Conservation (phyloP, 2,888 invertebrate species). For the Dyspetes luteomarginatus region DNA sequence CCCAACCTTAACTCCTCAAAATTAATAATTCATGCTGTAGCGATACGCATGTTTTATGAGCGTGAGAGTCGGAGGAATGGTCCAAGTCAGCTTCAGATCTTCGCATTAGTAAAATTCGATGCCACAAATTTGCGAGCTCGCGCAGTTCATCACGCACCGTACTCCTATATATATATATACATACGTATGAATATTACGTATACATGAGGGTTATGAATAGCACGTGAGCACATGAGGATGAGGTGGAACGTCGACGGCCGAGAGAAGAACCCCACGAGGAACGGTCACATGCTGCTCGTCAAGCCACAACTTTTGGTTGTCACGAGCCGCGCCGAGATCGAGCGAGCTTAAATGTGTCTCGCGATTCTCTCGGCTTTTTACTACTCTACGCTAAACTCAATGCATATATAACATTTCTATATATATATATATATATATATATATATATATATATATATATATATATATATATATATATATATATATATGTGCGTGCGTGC, state of each 20-base stretch:
- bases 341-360: no score
- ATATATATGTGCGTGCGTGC: constrained; percentile 6
- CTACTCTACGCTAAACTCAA: no score
- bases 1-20: no score
- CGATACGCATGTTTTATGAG: constrained; percentile 3
- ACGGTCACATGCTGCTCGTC: constrained; percentile 82
- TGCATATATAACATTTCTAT: no score
- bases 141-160: constrained; percentile 22
- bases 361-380: no score
- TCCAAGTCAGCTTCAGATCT: constrained; percentile 8
- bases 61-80: not conserved
- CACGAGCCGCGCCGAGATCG: constrained; percentile 50
- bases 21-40: no score
- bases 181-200: constrained; percentile 23
- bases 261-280: constrained; percentile 74
- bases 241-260: constrained; percentile 61
- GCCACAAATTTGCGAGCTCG: constrained; percentile 59
- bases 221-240: constrained; percentile 72
- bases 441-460: no score
- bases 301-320: constrained; percentile 66
- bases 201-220: constrained; percentile 66
- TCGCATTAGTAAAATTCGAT: constrained; percentile 38
- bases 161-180: not conserved
- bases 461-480: no score
- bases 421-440: no score